Base-by-base conservation (phyloP, 2,113 vertebrate species). In the Toxotes jaculatrix region DNA sequence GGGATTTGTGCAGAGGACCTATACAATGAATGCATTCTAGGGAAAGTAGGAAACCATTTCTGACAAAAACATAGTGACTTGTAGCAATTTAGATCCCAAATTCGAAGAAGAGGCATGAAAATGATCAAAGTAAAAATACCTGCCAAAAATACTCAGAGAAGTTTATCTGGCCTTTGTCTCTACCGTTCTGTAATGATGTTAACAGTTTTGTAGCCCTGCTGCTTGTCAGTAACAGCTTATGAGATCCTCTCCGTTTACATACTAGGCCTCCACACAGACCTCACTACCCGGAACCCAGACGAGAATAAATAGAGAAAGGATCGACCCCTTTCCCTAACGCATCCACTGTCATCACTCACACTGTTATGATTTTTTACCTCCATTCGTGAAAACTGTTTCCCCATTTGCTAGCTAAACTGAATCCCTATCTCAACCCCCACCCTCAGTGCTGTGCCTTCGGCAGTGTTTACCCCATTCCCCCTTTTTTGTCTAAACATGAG, bases 211-310 rank as follows among this genome's bases (percentile, higher is more conserved):
- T 9, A 23, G 40, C 45, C 40, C 71, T 80, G 71, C 73, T 69
- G 62, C 74, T 83, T 74, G 84, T 88, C 84, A 82, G 49, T 80
- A 82, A 90, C 80, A 88, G 80, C 74, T 88, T 78, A 80, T 27
- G 45, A 77, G 16, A 62, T 17, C 47, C 56, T 43, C 34, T 78
- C 40, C 2, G 7, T 47, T 77, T n/a, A 79, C 53, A 79, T 38
- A 49, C 85, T 32, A 36, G 40, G 27, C 59, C 67, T 73, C 79
- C 23, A 47, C 51, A 27, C 31, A 63, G 49, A 60, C 42, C 51
- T 67, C 67, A 49, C 60, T 16, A 17, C 38, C 40, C 53, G 72
- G 31, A 77, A 66, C 57, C 47, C 51, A 4, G 17, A 21, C 51
- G 62, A 55, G 77, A 64, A 83, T 75, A 78, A 82, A 87, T 49